Conservation (phyloP, 2,113 vertebrate species). For the Sterrhoptilus dennistouni region DNA sequence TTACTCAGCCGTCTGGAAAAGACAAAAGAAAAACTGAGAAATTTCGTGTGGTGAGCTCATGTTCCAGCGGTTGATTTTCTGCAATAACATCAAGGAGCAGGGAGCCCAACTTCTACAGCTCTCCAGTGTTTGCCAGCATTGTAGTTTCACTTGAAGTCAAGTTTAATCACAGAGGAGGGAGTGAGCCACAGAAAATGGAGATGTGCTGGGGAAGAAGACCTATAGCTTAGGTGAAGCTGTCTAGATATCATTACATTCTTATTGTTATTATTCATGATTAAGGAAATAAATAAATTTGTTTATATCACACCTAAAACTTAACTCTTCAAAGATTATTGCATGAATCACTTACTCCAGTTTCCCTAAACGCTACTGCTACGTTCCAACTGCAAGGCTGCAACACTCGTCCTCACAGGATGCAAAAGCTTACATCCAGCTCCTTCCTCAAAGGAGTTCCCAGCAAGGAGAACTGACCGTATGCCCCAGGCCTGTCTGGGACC, state of each 20-base stretch:
- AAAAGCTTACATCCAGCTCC: not conserved
- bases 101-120: not conserved
- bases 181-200: not conserved
- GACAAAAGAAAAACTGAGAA: conserved; percentile 29
- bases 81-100: not conserved
- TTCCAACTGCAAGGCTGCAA: not conserved
- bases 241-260: not conserved
- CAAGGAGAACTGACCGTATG: not conserved
- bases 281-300: not conserved
- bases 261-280: not conserved
- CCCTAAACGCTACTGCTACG: not conserved
- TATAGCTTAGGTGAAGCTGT: not conserved
- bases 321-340: not conserved
- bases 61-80: not conserved
- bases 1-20: conserved; percentile 6
- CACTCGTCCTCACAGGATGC: not conserved
- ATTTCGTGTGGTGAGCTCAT: not conserved
- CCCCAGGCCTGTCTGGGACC: not conserved
- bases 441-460: not conserved
- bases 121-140: not conserved
- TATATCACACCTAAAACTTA: not conserved
- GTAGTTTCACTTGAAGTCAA: not conserved
- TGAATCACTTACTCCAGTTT: not conserved
- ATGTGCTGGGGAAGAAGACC: not conserved
- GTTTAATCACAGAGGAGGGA: not conserved